These are phyloP conservation scores for Ictalurus furcatus DNA, from an alignment of 2,113 vertebrate species.

Conservation along the genomic window DNA sequence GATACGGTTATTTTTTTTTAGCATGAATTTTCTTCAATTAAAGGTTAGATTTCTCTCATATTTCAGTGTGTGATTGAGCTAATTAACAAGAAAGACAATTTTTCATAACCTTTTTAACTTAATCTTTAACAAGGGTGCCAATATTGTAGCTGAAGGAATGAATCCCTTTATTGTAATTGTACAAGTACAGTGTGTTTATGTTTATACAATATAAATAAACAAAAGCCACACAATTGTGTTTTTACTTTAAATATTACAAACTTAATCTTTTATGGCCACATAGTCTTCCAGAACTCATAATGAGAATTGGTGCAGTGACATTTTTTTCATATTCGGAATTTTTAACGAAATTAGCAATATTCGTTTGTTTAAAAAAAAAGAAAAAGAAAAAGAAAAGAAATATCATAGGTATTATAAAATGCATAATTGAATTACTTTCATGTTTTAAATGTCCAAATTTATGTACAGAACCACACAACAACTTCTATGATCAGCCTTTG, in stretches of 20 bases:
- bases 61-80: neutral
- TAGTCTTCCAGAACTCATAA: neutral
- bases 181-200: neutral
- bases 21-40: neutral
- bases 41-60: neutral
- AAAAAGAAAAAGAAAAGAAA: neutral
- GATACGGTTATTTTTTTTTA: neutral
- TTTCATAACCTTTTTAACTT: neutral
- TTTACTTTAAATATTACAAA: neutral
- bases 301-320: neutral
- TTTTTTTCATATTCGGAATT: neutral
- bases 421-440: neutral
- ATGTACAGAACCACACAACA: neutral
- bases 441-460: neutral
- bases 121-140: neutral
- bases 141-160: neutral
- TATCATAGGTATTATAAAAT: neutral
- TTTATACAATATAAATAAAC: neutral
- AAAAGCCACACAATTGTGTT: neutral
- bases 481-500: neutral
- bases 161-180: neutral
- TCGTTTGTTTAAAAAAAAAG: neutral
- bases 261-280: neutral
- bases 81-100: neutral
- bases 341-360: neutral